Conservation (phyloP, 1,140 invertebrate genomes). For the Saxidomus purpurata region DNA sequence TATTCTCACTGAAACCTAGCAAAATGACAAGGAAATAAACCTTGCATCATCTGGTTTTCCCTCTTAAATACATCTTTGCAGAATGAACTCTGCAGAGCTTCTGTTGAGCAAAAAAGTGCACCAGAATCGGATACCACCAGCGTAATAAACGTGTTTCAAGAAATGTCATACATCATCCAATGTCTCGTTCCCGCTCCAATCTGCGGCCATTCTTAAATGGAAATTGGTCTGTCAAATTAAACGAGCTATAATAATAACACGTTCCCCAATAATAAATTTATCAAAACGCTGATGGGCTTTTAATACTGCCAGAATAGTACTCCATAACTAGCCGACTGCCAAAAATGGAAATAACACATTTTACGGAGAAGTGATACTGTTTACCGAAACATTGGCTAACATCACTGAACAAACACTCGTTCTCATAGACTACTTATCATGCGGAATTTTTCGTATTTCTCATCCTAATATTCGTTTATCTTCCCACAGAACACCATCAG, state of each 20-base stretch:
- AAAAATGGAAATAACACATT: conserved; percentile 42
- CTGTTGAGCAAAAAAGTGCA: too few species aligned
- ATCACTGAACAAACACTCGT: conserved; percentile 36
- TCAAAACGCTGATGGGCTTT: neutral
- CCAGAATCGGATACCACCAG: too few species aligned
- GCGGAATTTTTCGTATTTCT: conserved; percentile 54
- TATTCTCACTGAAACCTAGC: too few species aligned
- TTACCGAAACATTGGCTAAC: conserved; percentile 35
- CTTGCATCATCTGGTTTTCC: too few species aligned
- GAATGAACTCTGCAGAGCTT: too few species aligned
- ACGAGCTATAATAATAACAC: neutral
- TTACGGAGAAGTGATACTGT: conserved; percentile 45
- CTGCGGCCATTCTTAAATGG: conserved; percentile 1
- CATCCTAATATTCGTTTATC: conserved; percentile 55
- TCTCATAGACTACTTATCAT: conserved; percentile 54
- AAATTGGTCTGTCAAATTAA: conserved; percentile 27
- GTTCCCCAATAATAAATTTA: conserved; percentile 26
- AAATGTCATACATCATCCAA: neutral
- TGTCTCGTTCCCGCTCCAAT: neutral
- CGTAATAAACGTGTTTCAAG: too few species aligned
- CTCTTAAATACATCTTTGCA: too few species aligned
- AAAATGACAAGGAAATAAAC: too few species aligned
- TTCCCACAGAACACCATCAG: conserved; percentile 31
- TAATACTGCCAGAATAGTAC: neutral
- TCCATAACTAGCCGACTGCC: conserved; percentile 1